Conservation (phyloP, 23 tunicate species). For the Halocynthia aurantium region DNA sequence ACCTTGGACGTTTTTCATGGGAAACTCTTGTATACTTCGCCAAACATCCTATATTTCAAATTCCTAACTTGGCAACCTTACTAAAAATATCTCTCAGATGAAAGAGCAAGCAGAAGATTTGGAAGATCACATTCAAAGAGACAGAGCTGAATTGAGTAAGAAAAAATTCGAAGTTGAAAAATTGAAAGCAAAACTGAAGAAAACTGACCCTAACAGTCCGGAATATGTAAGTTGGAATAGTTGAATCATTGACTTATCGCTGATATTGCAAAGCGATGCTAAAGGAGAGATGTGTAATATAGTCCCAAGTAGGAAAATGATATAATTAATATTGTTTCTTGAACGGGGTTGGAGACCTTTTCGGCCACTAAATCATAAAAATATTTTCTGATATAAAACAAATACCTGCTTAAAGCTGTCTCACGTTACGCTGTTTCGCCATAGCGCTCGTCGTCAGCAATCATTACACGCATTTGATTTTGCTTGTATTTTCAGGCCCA, state of each 20-base stretch:
- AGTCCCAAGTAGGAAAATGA: too few species aligned
- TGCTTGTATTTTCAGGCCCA: slow-evolving; percentile 14
- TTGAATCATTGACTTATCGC: too few species aligned
- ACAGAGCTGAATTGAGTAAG: slow-evolving; percentile 42
- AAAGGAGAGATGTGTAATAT: background rate
- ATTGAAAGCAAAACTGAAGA: slow-evolving; percentile 36
- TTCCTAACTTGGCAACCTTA: background rate
- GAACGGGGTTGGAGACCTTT: background rate
- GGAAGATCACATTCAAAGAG: slow-evolving; percentile 39
- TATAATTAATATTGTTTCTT: background rate
- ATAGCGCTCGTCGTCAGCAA: background rate
- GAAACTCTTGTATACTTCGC: background rate
- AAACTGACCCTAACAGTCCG: slow-evolving; percentile 68
- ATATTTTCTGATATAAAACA: too few species aligned
- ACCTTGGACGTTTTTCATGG: background rate
- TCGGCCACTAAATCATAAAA: background rate
- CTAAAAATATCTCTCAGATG: slow-evolving; percentile 1
- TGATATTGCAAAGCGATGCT: too few species aligned
- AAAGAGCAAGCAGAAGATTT: slow-evolving; percentile 48
- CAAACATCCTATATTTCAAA: background rate
- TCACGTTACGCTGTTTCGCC: background rate
- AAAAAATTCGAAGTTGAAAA: slow-evolving; percentile 43
- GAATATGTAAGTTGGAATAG: slow-evolving; percentile 52
- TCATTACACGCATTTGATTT: background rate
- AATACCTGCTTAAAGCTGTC: too few species aligned